Percentiles rank a stretch among this genome's conserved stretches.
phyloP scores from a whole-genome alignment of 1,140 invertebrate genomes.

The Drosophila baimaii region DNA sequence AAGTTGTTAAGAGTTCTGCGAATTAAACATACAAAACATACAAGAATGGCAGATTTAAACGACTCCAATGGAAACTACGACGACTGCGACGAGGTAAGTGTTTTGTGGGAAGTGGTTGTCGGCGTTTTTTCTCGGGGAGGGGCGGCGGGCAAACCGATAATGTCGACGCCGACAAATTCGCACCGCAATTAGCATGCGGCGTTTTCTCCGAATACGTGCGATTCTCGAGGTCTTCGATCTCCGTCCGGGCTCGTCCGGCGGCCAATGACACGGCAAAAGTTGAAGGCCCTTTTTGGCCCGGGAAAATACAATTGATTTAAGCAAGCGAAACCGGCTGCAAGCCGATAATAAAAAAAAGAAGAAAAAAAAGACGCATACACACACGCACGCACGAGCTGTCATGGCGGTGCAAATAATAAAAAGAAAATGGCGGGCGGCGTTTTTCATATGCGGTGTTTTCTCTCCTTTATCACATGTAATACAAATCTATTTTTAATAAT shows the following conservation, averaged over 20 bases:
- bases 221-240: conserved; percentile 12
- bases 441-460: conserved; percentile 36
- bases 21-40: conserved; percentile 1
- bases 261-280: conserved; percentile 29
- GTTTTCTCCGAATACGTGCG: not conserved
- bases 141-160: conserved; percentile 14
- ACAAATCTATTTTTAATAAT: conserved; percentile 12
- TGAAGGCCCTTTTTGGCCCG: not conserved
- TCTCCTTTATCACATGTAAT: conserved; percentile 23
- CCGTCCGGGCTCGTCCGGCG: conserved; percentile 4
- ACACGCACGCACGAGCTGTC: conserved; percentile 21
- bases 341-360: not conserved
- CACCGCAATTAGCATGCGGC: conserved; percentile 12
- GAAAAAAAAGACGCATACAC: conserved; percentile 8
- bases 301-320: not conserved
- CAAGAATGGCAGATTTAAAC: conserved; percentile 66
- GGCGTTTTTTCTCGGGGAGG: not conserved
- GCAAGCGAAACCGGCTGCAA: conserved; percentile 21
- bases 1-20: conserved; percentile 18
- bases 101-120: not conserved
- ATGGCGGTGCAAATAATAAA: conserved; percentile 52
- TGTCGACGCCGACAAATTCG: conserved; percentile 46
- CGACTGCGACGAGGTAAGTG: conserved; percentile 78
- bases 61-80: conserved; percentile 79
- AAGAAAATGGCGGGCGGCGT: conserved; percentile 76